These are phyloP conservation scores for Peromyscus californicus DNA, from an alignment of 2,113 vertebrate genomes.

Conservation along the genomic window DNA sequence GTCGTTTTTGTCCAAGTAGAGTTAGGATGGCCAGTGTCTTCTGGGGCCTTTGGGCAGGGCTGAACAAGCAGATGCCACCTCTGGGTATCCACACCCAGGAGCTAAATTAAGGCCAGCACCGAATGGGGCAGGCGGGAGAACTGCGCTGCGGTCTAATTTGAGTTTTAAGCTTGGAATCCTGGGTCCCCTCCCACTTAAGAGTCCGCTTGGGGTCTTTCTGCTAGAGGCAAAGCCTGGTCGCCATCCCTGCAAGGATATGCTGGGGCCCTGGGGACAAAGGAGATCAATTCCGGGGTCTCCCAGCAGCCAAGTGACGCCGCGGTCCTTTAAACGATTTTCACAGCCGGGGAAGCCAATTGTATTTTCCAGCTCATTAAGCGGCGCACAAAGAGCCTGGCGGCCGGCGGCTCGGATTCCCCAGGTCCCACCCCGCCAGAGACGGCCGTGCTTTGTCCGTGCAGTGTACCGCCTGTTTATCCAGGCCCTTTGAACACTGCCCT, in stretches of 20 bases:
- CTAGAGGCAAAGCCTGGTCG: not conserved
- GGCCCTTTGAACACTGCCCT: slow-evolving; percentile 86
- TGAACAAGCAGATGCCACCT: not conserved
- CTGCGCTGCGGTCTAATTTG: not conserved
- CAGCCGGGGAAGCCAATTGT: slow-evolving; percentile 92
- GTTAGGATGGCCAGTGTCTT: not conserved
- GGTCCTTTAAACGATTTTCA: slow-evolving; percentile 89
- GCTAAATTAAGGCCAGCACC: not conserved
- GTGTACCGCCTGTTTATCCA: slow-evolving; percentile 91
- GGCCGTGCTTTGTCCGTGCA: slow-evolving; percentile 77
- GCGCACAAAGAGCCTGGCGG: slow-evolving; percentile 84
- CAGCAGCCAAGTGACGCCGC: slow-evolving; percentile 89
- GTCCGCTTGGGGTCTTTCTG: not conserved
- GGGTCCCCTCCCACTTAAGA: not conserved
- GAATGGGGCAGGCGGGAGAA: not conserved
- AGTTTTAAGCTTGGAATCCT: not conserved
- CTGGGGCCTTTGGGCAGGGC: not conserved
- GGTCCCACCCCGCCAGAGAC: slow-evolving; percentile 83
- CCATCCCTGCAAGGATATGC: not conserved
- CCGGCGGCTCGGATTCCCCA: slow-evolving; percentile 62
- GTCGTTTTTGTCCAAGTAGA: not conserved
- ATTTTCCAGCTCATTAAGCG: slow-evolving; percentile 93
- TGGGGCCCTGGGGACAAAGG: slow-evolving; percentile 79
- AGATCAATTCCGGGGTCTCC: slow-evolving; percentile 89
- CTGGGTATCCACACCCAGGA: not conserved